phyloP scores from a whole-genome alignment of 2,888 invertebrate species.

The Vanessa cardui region DNA sequence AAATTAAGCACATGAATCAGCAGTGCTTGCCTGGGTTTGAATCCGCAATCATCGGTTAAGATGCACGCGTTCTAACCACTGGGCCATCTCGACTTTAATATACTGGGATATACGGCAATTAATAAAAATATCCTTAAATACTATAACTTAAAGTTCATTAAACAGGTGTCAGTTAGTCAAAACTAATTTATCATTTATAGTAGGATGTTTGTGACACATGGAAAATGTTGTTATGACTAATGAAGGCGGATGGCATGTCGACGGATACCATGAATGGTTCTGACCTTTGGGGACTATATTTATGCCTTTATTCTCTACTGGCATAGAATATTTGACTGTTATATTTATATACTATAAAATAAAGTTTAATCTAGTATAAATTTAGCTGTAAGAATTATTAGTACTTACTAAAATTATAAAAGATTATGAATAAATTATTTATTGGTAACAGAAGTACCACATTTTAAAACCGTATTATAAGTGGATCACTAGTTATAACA shows the following conservation, averaged over 20 bases:
- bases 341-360: too few species aligned
- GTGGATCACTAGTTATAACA: too few species aligned
- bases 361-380: background rate
- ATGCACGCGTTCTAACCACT: too few species aligned
- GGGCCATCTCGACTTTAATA: too few species aligned
- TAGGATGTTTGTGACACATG: conserved; percentile 66
- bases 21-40: too few species aligned
- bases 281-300: conserved; percentile 27
- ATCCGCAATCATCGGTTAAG: too few species aligned
- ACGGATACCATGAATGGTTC: conserved; percentile 41
- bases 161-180: conserved; percentile 29
- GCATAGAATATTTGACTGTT: background rate
- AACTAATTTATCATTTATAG: conserved; percentile 57
- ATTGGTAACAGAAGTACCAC: too few species aligned
- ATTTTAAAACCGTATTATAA: too few species aligned
- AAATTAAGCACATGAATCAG: too few species aligned
- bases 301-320: conserved; percentile 29
- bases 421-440: too few species aligned
- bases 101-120: too few species aligned
- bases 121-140: background rate
- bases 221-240: conserved; percentile 74
- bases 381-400: background rate
- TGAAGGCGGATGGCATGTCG: conserved; percentile 65
- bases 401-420: too few species aligned
- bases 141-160: conserved; percentile 27